Evolutionary conservation across 2,113 vertebrate species (phyloP), one percentile per base, ranked within the genome.

Genomic region (Hipposideros armiger): DNA sequence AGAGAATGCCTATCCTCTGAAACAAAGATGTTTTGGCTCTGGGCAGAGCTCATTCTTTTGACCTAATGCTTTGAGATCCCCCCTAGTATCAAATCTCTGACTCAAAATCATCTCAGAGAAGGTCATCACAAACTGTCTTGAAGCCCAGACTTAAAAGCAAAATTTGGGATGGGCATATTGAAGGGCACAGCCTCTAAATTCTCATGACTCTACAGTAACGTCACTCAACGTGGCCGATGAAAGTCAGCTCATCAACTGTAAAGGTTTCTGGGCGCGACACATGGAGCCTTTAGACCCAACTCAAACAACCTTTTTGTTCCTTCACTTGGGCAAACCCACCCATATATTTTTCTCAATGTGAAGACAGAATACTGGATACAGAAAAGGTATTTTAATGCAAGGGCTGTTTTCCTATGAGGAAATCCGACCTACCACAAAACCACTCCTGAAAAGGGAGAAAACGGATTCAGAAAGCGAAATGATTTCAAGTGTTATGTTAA

Each of bases 401-500:
- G 4, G 11, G 45, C 20, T 74, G 13, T 73, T 92, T 87, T 45
- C 69, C 40, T 32, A 52, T 3, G 15, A 91, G n/a, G 77, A 89
- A 73, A 20, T 70, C 40, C 2, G 11, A 76, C 40, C 94, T 82
- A 56, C 32, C 64, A 40, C 22, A 64, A 77, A 90, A 69, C 40
- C 54, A 67, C 54, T 77, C 66, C 5, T 5, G 36, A 90, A 90
- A 90, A 58, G 28, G 62, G 45, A 95, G 82, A 77, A 85, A 93
- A 60, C 1, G 3, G 42, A 83, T 54, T 73, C 82, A 80, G 42
- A 70, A 11, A 42, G 60, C 19, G 14, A 73, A 67, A 86, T 82
- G 62, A 67, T 73, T 45, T 74, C 42, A 66, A 95, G 78, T 95
- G 80, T 85, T 96, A 83, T 42, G 22, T 76, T 98, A 96, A 98